Percentiles rank a stretch among this genome's conserved stretches.
phyloP scores from a whole-genome alignment of 2,888 invertebrate species.

The Doris montereyensis region DNA sequence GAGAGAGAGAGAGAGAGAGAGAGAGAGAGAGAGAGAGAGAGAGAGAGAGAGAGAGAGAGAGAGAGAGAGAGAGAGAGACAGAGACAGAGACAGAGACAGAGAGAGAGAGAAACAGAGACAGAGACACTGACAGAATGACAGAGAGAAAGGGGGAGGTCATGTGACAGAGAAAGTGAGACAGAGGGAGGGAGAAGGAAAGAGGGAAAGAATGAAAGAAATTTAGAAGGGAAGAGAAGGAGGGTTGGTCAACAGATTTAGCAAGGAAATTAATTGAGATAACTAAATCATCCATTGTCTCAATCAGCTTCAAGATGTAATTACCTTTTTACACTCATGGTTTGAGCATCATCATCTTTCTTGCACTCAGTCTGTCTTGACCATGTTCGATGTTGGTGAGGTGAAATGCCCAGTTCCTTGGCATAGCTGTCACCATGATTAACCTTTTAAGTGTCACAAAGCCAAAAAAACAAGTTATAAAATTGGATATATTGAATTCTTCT shows the following conservation, averaged over 20 bases:
- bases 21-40: background rate
- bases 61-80: background rate
- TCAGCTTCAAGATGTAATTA: no score
- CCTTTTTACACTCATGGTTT: no score
- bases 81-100: background rate
- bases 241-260: background rate
- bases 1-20: background rate
- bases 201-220: background rate
- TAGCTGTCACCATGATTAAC: no score
- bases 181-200: background rate
- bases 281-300: no score
- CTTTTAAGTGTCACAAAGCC: no score
- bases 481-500: background rate
- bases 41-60: background rate
- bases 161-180: background rate
- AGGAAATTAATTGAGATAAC: no score
- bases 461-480: background rate
- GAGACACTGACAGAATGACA: background rate
- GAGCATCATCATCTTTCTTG: no score
- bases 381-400: no score
- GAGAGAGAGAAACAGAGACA: slow-evolving; percentile 1
- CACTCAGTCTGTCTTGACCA: no score
- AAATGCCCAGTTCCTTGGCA: no score
- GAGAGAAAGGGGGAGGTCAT: background rate
- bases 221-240: background rate